A percentile compares a stretch with the other conserved stretches of the same genome.
Conservation (phyloP, 2,113 vertebrate genomes). For the Nothoprocta pentlandii region DNA sequence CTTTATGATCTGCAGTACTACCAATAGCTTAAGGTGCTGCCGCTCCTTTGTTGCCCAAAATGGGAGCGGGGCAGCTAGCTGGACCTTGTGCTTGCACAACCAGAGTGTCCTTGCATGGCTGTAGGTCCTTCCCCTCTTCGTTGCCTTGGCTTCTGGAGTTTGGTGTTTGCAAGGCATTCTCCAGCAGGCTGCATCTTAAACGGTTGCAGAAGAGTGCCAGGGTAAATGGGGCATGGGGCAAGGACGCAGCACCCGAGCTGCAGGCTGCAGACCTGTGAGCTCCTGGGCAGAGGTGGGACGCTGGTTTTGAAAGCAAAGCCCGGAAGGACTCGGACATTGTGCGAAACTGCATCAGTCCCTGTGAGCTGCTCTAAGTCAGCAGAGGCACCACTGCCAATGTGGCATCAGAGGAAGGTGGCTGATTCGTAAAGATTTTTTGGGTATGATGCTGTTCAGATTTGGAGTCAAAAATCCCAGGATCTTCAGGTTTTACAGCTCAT, state of each 20-base stretch:
- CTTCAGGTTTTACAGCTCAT: neutral
- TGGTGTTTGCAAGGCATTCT: neutral
- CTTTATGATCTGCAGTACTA: neutral
- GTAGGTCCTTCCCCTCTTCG: neutral
- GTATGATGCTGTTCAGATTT: constrained; percentile 38
- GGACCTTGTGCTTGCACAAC: neutral
- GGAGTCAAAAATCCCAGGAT: constrained; percentile 3
- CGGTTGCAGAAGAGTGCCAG: constrained; percentile 4
- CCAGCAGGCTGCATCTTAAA: constrained; percentile 3
- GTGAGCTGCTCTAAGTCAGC: neutral
- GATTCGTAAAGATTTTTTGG: neutral
- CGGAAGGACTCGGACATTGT: constrained; percentile 2
- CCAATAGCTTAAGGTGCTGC: neutral
- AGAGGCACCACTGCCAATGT: neutral
- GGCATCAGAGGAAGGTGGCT: neutral
- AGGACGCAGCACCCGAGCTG: neutral
- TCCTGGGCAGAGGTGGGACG: neutral
- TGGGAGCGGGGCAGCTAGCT: neutral
- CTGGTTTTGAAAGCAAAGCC: neutral
- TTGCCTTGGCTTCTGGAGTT: constrained; percentile 4
- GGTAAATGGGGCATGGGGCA: neutral
- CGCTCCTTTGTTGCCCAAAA: neutral
- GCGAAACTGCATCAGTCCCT: constrained; percentile 4
- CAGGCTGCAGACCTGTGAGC: neutral
- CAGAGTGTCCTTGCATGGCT: neutral